A percentile compares a stretch with the other conserved stretches of the same genome.
phyloP scores from a whole-genome alignment of 2,113 vertebrate genomes.

The Charina bottae region DNA sequence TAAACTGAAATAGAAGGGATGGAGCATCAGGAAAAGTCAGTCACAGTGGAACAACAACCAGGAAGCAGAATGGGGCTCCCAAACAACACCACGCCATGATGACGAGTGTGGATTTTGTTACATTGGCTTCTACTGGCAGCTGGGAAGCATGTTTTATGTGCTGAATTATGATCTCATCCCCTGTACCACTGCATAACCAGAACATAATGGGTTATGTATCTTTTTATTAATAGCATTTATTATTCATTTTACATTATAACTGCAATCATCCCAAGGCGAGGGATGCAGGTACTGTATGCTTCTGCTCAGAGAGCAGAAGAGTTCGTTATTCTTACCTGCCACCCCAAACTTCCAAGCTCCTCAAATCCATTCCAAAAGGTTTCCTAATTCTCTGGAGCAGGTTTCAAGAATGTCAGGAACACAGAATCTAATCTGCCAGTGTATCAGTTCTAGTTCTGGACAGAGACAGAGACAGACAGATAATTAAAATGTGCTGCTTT shows the following conservation, averaged over 20 bases:
- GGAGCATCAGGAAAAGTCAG: neutral
- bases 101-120: slow-evolving; percentile 71
- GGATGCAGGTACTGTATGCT: neutral
- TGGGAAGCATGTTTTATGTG: neutral
- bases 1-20: neutral
- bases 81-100: slow-evolving; percentile 75
- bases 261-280: neutral
- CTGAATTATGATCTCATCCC: neutral
- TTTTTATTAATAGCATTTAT: neutral
- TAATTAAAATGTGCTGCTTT: neutral
- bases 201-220: neutral
- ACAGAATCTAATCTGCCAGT: neutral
- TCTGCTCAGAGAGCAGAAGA: neutral
- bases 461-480: neutral
- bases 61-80: slow-evolving; percentile 63
- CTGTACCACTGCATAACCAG: neutral
- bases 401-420: neutral
- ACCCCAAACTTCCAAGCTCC: neutral
- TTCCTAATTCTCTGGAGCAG: neutral
- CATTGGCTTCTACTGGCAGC: neutral
- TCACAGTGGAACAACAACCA: neutral
- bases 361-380: too few species aligned
- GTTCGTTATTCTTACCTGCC: too few species aligned
- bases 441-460: neutral
- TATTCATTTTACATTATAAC: neutral